Percentiles rank a stretch among this genome's conserved stretches.
Evolutionary conservation across 2,888 invertebrate genomes (phyloP).

Genomic region (Podabrus alpinus): DNA sequence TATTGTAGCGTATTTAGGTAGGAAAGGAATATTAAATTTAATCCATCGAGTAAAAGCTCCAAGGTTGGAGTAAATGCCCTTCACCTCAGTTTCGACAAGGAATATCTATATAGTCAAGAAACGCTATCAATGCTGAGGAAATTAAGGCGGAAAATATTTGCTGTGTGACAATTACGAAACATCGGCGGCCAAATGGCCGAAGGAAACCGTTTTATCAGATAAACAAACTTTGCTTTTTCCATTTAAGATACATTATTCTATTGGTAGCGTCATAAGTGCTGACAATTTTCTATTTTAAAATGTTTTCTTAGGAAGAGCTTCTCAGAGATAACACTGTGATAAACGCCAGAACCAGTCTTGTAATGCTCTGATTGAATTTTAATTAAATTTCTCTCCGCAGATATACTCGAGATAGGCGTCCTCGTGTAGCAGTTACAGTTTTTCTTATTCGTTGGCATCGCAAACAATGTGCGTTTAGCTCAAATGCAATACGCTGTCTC

Average conservation of each 20-base stretch:
- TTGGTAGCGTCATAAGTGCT: conserved; percentile 34
- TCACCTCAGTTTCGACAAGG: conserved; percentile 2
- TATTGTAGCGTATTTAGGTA: not conserved
- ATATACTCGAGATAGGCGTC: conserved; percentile 52
- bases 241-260: conserved; percentile 45
- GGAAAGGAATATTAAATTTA: conserved; percentile 7
- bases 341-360: conserved; percentile 50
- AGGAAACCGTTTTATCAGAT: conserved; percentile 49
- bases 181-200: conserved; percentile 46
- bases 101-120: conserved; percentile 9
- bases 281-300: conserved; percentile 56
- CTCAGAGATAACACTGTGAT: conserved; percentile 54
- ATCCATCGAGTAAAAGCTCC: conserved; percentile 11
- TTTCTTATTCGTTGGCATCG: conserved; percentile 53
- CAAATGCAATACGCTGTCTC: conserved; percentile 52
- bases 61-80: conserved; percentile 5
- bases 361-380: conserved; percentile 57
- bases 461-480: conserved; percentile 56
- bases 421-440: conserved; percentile 52
- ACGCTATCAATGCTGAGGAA: conserved; percentile 40
- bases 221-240: conserved; percentile 46
- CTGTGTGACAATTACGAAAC: conserved; percentile 41
- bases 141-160: conserved; percentile 48
- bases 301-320: conserved; percentile 55
- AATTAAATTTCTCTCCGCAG: conserved; percentile 54